Base-by-base conservation (phyloP, 37 sponge, comb jelly and placozoan species). In the Beroe forskalii region DNA sequence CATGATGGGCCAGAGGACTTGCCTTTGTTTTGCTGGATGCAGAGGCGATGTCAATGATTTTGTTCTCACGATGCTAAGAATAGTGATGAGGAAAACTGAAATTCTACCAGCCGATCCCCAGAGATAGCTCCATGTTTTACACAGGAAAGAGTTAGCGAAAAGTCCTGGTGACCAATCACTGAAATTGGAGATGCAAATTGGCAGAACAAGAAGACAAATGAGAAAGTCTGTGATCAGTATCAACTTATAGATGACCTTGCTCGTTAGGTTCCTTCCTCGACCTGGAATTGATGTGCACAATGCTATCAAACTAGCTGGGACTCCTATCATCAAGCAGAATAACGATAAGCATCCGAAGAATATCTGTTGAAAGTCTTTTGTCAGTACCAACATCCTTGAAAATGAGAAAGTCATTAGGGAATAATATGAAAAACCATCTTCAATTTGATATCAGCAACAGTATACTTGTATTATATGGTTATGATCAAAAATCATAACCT, bases 61-160 rank as follows among this genome's bases (percentile, higher is more conserved):
- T 6, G 86, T 80, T 25, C 86, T 80, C 48, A 80, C 35, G 55
- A 80, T 80, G 86, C 55, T 80, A 4, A 80, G 86, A 24, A 43
- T 32, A 25, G 35, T 80, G 12, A 80, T 80, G 30, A 80, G 86
- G 20, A 80, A 80, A 0, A 80, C 40, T n/a, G 86, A 80, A 27
- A 80, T 80, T 25, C 86, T 41, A 1, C 30, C 35, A 23, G 35
- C 55, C 4, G 38, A 80, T 17, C 86, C 86, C 86, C 86, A 80
- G 6, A 80, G 27, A 48, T 30, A 80, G 20, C 86, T 80, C 86
- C 86, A 80, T 27, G 27, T 23, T 37, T 80, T 23, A 25, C 86
- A 80, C 38, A 80, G 22, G 55, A 80, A 40, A 2, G 44, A 48
- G 3, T 38, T 44, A 0, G 24, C 4, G 86, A 44, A 80, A 27